These are phyloP conservation scores for Chrysopa pallens DNA, from an alignment of 1,140 invertebrate species.

Conservation along the genomic window DNA sequence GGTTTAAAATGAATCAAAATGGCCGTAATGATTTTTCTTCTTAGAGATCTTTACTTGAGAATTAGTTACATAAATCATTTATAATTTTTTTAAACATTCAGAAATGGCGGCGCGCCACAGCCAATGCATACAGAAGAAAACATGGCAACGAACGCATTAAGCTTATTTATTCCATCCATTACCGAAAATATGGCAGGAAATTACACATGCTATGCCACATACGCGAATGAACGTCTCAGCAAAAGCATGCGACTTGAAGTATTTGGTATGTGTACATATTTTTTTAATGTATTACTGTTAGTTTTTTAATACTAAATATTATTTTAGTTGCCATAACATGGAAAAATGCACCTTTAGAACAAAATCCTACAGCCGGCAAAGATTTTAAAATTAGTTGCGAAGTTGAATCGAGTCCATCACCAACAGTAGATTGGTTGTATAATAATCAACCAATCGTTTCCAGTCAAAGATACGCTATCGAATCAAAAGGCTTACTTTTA, in stretches of 20 bases:
- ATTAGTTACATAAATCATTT: background rate
- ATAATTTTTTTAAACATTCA: conserved; percentile 3
- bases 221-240: conserved; percentile 42
- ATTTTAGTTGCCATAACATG: conserved; percentile 63
- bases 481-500: conserved; percentile 57
- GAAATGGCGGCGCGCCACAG: conserved; percentile 24
- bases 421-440: conserved; percentile 66
- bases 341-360: conserved; percentile 65
- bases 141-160: conserved; percentile 35
- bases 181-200: conserved; percentile 55
- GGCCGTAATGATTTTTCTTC: too few relatives aligned
- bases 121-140: conserved; percentile 45
- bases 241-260: conserved; percentile 50
- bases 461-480: conserved; percentile 54
- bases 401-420: conserved; percentile 67
- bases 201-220: conserved; percentile 67
- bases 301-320: conserved; percentile 4
- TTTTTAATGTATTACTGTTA: background rate
- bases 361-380: conserved; percentile 58
- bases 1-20: too few relatives aligned
- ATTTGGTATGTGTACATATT: conserved; percentile 38
- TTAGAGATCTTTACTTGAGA: too few relatives aligned
- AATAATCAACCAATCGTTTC: conserved; percentile 37
- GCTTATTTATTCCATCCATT: conserved; percentile 56
- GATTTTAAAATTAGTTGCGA: conserved; percentile 66